Evolutionary conservation across 1,140 invertebrate species (phyloP).

Genomic region (Magallana angulata): DNA sequence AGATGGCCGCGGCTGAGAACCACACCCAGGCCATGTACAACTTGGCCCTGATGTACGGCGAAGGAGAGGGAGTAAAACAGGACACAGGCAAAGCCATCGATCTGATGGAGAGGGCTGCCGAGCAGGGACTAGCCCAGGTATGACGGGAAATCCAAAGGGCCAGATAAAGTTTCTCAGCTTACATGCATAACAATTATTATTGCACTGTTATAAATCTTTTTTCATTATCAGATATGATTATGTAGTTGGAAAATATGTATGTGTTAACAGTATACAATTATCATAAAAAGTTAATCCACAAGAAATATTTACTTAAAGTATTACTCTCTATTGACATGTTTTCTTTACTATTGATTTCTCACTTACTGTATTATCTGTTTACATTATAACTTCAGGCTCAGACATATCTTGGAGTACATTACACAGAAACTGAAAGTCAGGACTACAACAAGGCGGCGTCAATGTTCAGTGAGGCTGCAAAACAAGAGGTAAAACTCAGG

Average conservation of each 20-base stretch:
- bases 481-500: slow-evolving; percentile 68
- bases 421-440: slow-evolving; percentile 64
- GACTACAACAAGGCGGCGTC: slow-evolving; percentile 64
- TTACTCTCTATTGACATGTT: too few relatives aligned
- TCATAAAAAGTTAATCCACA: too few relatives aligned
- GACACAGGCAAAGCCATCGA: slow-evolving; percentile 62
- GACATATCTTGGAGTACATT: slow-evolving; percentile 72
- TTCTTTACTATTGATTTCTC: too few relatives aligned
- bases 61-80: slow-evolving; percentile 66
- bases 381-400: slow-evolving; percentile 66
- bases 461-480: slow-evolving; percentile 69
- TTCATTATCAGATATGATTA: too few relatives aligned
- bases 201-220: too few relatives aligned
- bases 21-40: slow-evolving; percentile 74
- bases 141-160: too few relatives aligned
- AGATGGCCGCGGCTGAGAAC: slow-evolving; percentile 68
- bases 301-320: too few relatives aligned
- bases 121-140: slow-evolving; percentile 72
- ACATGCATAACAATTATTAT: too few relatives aligned
- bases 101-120: slow-evolving; percentile 71
- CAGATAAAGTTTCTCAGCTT: too few relatives aligned
- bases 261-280: too few relatives aligned
- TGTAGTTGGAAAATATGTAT: too few relatives aligned
- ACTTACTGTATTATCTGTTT: too few relatives aligned
- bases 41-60: slow-evolving; percentile 71